phyloP scores from a whole-genome alignment of 2,888 invertebrate species.

The Melanotus villosus region DNA sequence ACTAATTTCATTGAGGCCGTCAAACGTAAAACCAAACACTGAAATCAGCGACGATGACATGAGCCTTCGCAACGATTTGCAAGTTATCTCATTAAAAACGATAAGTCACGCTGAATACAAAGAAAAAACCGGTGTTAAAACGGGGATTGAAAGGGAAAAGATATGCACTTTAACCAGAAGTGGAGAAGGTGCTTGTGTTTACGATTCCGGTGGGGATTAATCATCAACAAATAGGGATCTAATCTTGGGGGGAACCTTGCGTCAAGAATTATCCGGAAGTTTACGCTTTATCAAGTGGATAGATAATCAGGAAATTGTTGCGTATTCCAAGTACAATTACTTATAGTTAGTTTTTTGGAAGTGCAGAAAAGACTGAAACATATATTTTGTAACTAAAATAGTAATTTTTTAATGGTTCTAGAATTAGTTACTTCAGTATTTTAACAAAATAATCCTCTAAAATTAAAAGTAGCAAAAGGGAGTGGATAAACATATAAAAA shows the following conservation, averaged over 20 bases:
- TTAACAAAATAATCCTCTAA: too few species aligned
- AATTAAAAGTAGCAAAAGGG: too few species aligned
- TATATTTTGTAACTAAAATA: too few species aligned
- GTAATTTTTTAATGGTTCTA: too few species aligned
- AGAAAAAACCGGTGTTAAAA: constrained; percentile 59
- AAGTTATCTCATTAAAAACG: constrained; percentile 70
- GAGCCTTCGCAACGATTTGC: constrained; percentile 69
- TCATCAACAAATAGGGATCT: constrained; percentile 68
- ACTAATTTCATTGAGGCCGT: constrained; percentile 64
- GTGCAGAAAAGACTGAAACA: too few species aligned
- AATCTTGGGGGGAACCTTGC: constrained; percentile 72
- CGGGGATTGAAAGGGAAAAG: constrained; percentile 68
- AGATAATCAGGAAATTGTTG: constrained; percentile 59
- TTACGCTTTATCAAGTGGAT: constrained; percentile 70
- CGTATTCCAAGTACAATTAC: too few species aligned
- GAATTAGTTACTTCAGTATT: too few species aligned
- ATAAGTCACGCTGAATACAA: constrained; percentile 70
- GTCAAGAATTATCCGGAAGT: constrained; percentile 72
- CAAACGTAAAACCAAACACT: constrained; percentile 64
- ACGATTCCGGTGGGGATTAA: constrained; percentile 71
- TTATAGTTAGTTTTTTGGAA: too few species aligned
- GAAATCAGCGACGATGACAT: constrained; percentile 71
- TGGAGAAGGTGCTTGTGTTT: constrained; percentile 74
- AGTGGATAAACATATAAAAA: too few species aligned
- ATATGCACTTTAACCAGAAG: constrained; percentile 74